Percentiles rank a stretch among this genome's conserved stretches.
These are phyloP conservation scores for Euura saliciscinereae DNA, from an alignment of 1,140 invertebrate genomes.

Conservation along the genomic window DNA sequence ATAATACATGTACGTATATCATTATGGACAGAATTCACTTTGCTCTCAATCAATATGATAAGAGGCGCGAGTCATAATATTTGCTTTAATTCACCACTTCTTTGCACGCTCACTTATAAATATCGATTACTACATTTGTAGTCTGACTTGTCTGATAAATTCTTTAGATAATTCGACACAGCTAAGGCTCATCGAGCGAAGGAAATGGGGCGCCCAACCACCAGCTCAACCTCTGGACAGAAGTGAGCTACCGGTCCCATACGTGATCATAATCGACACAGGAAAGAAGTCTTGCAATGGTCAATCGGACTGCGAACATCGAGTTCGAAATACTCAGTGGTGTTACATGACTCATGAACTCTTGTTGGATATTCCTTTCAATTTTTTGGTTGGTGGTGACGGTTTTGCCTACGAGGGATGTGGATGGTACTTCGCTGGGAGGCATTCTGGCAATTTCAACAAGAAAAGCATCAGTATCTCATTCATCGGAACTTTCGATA, in stretches of 20 bases:
- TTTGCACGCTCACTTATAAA: slow-evolving; percentile 28
- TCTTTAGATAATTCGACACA: no score
- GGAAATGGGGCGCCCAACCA: slow-evolving; percentile 68
- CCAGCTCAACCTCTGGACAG: slow-evolving; percentile 52
- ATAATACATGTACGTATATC: no score
- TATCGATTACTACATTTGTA: no score
- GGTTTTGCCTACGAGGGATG: slow-evolving; percentile 77
- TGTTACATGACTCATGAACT: slow-evolving; percentile 73
- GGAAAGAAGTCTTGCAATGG: slow-evolving; percentile 61
- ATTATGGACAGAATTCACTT: no score
- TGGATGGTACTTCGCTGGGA: slow-evolving; percentile 74
- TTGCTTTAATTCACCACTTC: slow-evolving; percentile 35
- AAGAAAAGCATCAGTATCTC: slow-evolving; percentile 68
- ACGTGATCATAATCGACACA: slow-evolving; percentile 80
- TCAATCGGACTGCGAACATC: slow-evolving; percentile 55
- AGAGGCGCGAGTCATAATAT: no score
- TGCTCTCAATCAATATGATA: no score
- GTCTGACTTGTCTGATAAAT: no score
- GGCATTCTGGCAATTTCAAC: slow-evolving; percentile 69
- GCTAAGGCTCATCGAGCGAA: slow-evolving; percentile 54
- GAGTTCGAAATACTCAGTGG: slow-evolving; percentile 68
- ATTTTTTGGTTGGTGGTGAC: slow-evolving; percentile 80
- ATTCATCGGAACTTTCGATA: slow-evolving; percentile 71
- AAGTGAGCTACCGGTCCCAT: slow-evolving; percentile 68
- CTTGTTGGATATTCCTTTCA: slow-evolving; percentile 75